Evolutionary conservation across 2,113 vertebrate genomes (phyloP).

Genomic region (Silurus meridionalis): DNA sequence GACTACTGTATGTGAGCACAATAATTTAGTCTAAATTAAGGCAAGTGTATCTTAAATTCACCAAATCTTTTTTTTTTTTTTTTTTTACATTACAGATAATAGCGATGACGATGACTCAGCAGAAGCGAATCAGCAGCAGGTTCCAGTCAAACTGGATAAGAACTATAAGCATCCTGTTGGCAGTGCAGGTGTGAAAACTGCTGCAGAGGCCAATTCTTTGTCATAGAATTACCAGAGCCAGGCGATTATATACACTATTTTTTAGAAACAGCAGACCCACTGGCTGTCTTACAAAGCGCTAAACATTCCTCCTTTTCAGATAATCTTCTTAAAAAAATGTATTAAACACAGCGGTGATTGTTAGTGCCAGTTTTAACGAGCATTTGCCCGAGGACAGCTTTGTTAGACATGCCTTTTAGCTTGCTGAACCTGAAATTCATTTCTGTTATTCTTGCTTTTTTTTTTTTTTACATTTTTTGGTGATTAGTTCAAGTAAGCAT

Average conservation of each 20-base stretch:
- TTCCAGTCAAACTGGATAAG: neutral
- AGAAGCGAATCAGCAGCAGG: neutral
- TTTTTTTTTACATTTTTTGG: neutral
- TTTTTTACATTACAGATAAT: neutral
- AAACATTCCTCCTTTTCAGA: constrained; percentile 20
- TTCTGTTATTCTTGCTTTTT: neutral
- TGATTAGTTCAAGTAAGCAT: neutral
- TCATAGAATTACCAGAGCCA: neutral
- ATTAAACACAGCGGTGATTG: constrained; percentile 38
- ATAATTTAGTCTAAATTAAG: neutral
- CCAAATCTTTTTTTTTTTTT: neutral
- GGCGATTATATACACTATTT: constrained; percentile 13
- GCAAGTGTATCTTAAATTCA: neutral
- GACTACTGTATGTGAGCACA: neutral
- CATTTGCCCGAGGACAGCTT: neutral
- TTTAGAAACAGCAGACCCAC: constrained; percentile 33
- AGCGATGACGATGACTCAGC: neutral
- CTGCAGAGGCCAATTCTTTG: neutral
- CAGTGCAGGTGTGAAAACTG: constrained; percentile 21
- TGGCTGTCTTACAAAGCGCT: constrained; percentile 14
- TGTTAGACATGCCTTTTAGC: neutral
- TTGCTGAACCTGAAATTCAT: constrained; percentile 17
- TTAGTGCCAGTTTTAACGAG: constrained; percentile 2
- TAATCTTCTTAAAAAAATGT: constrained; percentile 22
- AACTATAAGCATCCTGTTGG: neutral